phyloP scores from a whole-genome alignment of 2,888 invertebrate species.

The Hydriomena furcata region DNA sequence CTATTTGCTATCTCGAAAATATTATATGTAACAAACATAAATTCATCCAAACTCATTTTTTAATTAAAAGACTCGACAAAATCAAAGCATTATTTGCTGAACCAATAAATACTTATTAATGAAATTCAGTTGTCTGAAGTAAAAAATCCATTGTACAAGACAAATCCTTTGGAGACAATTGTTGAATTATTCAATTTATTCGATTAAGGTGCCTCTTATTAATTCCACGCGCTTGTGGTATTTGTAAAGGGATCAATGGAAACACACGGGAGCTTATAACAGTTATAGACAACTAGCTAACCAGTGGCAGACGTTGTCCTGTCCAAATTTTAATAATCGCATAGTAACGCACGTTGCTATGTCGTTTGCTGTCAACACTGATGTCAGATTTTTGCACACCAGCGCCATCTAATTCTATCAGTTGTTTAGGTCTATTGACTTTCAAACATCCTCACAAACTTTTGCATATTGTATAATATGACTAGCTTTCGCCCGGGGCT shows the following conservation, averaged over 20 bases:
- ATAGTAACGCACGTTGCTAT: no score
- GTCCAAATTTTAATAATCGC: not conserved
- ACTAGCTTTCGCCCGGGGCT: no score
- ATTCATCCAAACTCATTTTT: not conserved
- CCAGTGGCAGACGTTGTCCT: no score
- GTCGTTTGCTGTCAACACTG: no score
- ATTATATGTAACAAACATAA: not conserved
- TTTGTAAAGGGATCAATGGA: slow-evolving; percentile 41
- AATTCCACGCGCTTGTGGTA: slow-evolving; percentile 59
- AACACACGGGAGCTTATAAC: slow-evolving; percentile 27
- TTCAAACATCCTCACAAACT: no score
- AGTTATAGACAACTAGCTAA: not conserved
- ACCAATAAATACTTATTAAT: slow-evolving; percentile 44
- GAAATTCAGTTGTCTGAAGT: slow-evolving; percentile 22
- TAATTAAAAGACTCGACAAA: slow-evolving; percentile 20
- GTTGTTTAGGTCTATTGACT: no score
- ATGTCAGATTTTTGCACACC: no score
- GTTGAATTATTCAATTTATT: slow-evolving; percentile 69
- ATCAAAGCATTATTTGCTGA: not conserved
- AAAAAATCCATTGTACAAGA: slow-evolving; percentile 42
- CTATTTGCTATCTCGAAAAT: no score
- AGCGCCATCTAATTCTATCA: no score
- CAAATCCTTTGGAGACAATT: slow-evolving; percentile 50
- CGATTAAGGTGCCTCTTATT: slow-evolving; percentile 63
- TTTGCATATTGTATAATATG: no score